Base-by-base conservation (phyloP, 35 echinoderm and acorn worm species). In the Ptychodera flava region DNA sequence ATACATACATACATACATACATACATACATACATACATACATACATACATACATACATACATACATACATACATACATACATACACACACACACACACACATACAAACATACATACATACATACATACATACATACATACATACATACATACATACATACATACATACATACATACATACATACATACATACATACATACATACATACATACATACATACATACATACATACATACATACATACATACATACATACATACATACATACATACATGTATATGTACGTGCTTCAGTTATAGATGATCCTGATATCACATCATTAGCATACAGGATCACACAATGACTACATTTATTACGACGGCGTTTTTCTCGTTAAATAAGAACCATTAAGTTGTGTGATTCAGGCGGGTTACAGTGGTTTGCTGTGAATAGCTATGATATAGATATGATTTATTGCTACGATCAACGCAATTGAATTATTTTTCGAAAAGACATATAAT, bases 1-100 rank as follows among this genome's bases (percentile, higher is more conserved):
- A 64, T 64, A 64, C 45, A 64, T 64, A 64, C 45, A 64, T 64
- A 64, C 45, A 64, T 64, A 64, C 45, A 64, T 64, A 64, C 45
- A 64, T 6, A 64, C 45, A 64, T 6, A 64, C 45, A 64, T 6
- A 64, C 45, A 64, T 6, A 64, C 45, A 64, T 6, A 64, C 45
- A 64, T 6, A 64, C 45, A 64, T 6, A 64, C 45, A 64, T 6
- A 64, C 45, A 64, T 6, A 64, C 45, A 64, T 6, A 64, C 45
- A 64, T 6, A 64, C 45, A 64, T 6, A 64, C 45, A 64, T 6
- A 64, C 45, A 64, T 64, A 64, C 22, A n/a, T n/a, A n/a, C n/a
- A n/a, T n/a, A 64, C 45, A 64, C 45, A 64, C 45, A 64, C 45
- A 64, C 45, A 64, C 45, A 64, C 45, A 64, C 45, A 64, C 45